Conservation (phyloP, 1,140 invertebrate species). For the Bombus waltoni region DNA sequence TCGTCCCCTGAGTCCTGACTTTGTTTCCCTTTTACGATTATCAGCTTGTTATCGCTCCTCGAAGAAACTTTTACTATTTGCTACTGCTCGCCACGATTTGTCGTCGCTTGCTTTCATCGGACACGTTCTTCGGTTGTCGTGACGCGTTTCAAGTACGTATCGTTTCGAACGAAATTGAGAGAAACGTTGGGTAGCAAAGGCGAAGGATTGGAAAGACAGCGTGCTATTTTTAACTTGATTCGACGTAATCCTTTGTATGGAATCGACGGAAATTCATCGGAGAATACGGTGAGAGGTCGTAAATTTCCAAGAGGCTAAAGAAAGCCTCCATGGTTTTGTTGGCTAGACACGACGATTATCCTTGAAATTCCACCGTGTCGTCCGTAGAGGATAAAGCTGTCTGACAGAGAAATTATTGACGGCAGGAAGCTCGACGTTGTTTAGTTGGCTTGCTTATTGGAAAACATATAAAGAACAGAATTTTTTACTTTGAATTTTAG, state of each 20-base stretch:
- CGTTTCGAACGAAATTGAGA: neutral
- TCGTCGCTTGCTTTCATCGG: too few relatives aligned
- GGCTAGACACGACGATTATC: constrained; percentile 22
- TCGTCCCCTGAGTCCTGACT: neutral
- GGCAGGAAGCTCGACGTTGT: neutral
- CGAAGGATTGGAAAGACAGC: neutral
- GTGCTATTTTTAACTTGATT: neutral
- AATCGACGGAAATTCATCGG: neutral
- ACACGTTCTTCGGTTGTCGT: too few relatives aligned
- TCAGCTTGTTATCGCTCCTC: too few relatives aligned
- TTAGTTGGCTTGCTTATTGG: neutral
- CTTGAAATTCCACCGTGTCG: constrained; percentile 36
- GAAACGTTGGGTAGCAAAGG: neutral
- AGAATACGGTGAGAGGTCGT: neutral
- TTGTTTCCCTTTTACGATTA: neutral
- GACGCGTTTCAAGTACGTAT: too few relatives aligned
- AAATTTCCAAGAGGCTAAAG: constrained; percentile 29
- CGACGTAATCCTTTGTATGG: neutral
- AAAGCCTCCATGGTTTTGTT: constrained; percentile 42
- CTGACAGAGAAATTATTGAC: neutral
- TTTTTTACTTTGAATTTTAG: neutral
- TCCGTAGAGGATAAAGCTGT: neutral
- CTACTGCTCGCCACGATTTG: too few relatives aligned
- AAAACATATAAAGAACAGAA: too few relatives aligned
- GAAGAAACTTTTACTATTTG: too few relatives aligned